Percentiles rank a stretch among this genome's conserved stretches.
Evolutionary conservation across 2,888 invertebrate genomes (phyloP).

Genomic region (Microctonus aethiopoides): DNA sequence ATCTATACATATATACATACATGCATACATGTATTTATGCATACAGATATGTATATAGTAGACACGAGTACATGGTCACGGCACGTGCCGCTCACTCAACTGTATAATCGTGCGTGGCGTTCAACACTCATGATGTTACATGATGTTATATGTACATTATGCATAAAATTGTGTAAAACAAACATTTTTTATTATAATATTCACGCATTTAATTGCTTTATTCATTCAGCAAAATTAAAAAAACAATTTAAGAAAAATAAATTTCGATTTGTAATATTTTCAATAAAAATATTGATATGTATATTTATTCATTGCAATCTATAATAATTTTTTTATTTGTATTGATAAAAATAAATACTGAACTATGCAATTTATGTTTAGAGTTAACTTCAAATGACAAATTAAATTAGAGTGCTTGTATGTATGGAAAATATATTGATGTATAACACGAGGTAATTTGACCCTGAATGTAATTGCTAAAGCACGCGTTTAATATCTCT

Average conservation of each 20-base stretch:
- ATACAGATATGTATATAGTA: neutral
- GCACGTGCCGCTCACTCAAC: constrained; percentile 48
- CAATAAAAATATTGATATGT: neutral
- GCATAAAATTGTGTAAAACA: constrained; percentile 12
- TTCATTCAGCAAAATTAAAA: too few species aligned
- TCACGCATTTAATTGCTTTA: constrained; percentile 29
- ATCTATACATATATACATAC: constrained; percentile 10
- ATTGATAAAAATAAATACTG: too few species aligned
- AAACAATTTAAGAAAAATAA: neutral
- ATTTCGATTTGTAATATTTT: neutral
- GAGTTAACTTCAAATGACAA: constrained; percentile 8
- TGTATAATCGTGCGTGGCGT: constrained; percentile 58
- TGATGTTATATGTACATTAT: constrained; percentile 17
- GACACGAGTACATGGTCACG: constrained; percentile 37
- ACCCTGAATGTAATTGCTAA: neutral
- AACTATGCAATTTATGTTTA: too few species aligned
- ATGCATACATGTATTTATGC: neutral
- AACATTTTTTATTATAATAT: constrained; percentile 6
- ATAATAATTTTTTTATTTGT: too few species aligned
- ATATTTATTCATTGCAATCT: neutral
- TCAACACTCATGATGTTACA: constrained; percentile 43
- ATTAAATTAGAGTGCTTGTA: neutral
- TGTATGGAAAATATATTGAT: neutral
- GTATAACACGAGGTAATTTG: neutral
- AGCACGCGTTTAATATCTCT: neutral